Percentiles rank a stretch among this genome's conserved stretches.
These are phyloP conservation scores for Nibea albiflora DNA, from an alignment of 2,113 vertebrate genomes.

Conservation along the genomic window DNA sequence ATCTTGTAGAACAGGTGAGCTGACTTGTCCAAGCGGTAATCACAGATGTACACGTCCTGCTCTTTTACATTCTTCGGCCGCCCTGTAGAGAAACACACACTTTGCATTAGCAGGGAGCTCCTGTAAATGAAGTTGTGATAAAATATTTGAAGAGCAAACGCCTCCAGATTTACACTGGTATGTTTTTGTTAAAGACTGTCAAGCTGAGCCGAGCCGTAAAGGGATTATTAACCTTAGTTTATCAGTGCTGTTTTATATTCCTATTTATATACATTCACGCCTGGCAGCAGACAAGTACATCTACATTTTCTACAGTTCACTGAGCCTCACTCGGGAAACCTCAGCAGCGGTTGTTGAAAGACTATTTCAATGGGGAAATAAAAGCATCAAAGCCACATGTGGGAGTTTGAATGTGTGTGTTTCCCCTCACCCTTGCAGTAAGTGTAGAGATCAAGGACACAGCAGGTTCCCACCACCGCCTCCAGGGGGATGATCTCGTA, in stretches of 20 bases:
- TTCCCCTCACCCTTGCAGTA: conserved; percentile 93
- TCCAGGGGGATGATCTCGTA: conserved; percentile 99
- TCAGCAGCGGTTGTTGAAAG: not conserved
- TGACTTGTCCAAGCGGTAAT: conserved; percentile 97
- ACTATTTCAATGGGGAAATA: not conserved
- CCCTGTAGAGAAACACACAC: conserved; percentile 78
- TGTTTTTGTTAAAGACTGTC: not conserved
- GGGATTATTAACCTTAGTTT: not conserved
- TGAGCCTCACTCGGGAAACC: not conserved
- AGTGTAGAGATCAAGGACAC: conserved; percentile 96
- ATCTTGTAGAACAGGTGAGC: conserved; percentile 99
- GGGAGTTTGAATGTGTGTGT: not conserved
- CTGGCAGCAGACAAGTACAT: not conserved
- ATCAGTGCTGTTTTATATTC: not conserved
- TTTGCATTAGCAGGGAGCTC: conserved; percentile 1
- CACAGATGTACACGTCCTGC: conserved; percentile 98
- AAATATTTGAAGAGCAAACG: not conserved
- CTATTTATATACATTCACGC: conserved; percentile 3
- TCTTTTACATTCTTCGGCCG: conserved; percentile 96
- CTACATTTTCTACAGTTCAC: not conserved
- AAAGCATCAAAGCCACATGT: not conserved
- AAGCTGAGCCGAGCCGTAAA: not conserved
- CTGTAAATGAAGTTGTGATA: not conserved
- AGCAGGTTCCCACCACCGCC: conserved; percentile 96
- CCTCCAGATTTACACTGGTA: not conserved